Conservation (phyloP, 2,797 vertebrate species). For the Erithacus rubecula region DNA sequence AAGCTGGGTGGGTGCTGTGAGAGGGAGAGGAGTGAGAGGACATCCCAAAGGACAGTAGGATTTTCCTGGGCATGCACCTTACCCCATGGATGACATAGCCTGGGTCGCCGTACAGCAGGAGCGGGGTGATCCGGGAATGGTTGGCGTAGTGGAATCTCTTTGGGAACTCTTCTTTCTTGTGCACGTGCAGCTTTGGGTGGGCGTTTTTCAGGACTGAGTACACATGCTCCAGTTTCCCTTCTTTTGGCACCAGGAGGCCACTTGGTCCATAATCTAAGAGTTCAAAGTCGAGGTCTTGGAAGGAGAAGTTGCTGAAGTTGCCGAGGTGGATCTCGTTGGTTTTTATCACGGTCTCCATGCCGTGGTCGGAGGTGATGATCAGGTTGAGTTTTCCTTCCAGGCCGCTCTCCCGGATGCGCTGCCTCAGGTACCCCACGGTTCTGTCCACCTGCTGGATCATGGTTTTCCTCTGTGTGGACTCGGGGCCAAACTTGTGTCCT, state of each 20-base stretch:
- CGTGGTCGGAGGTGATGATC: slow-evolving; percentile 89
- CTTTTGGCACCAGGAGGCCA: slow-evolving; percentile 87
- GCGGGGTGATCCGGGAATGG: slow-evolving; percentile 81
- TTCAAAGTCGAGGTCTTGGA: slow-evolving; percentile 84
- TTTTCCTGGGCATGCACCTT: background rate
- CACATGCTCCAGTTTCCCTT: slow-evolving; percentile 82
- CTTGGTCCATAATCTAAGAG: slow-evolving; percentile 88
- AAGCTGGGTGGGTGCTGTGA: background rate
- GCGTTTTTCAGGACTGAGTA: slow-evolving; percentile 79
- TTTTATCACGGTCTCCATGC: slow-evolving; percentile 82
- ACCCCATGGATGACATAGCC: slow-evolving; percentile 93
- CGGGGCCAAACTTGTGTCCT: slow-evolving; percentile 85
- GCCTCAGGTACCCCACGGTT: slow-evolving; percentile 84
- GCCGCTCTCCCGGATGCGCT: slow-evolving; percentile 29
- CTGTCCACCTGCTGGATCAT: slow-evolving; percentile 89
- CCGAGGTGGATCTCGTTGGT: slow-evolving; percentile 76
- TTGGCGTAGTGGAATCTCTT: slow-evolving; percentile 77
- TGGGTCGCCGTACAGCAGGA: slow-evolving; percentile 81
- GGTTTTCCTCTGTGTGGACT: slow-evolving; percentile 76
- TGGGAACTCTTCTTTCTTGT: slow-evolving; percentile 88
- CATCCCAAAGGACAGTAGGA: background rate
- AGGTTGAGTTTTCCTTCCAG: slow-evolving; percentile 81
- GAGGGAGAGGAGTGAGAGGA: background rate
- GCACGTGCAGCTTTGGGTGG: slow-evolving; percentile 86
- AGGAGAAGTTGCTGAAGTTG: slow-evolving; percentile 78